Evolutionary conservation across 2,888 invertebrate species (phyloP).

Genomic region (Ectemnius cavifrons): DNA sequence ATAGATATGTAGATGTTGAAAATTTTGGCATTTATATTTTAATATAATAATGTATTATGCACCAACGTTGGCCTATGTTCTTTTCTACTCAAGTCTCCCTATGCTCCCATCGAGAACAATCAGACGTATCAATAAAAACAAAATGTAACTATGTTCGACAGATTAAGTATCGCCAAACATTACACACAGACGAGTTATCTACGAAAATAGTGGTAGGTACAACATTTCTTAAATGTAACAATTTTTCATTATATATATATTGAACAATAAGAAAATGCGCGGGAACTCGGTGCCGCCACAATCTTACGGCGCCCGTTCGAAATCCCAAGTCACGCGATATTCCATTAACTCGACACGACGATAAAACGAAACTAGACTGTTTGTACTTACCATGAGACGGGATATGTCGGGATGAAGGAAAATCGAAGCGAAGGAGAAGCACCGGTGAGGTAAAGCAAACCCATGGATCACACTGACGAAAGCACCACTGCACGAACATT

Average conservation of each 20-base stretch:
- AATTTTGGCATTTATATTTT: slow-evolving; percentile 76
- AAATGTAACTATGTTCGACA: not conserved
- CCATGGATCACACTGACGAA: not conserved
- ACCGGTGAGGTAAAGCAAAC: not conserved
- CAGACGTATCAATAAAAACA: too few relatives aligned
- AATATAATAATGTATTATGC: slow-evolving; percentile 70
- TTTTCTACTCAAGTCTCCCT: slow-evolving; percentile 30
- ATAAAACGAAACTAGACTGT: too few relatives aligned
- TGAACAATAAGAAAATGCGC: not conserved
- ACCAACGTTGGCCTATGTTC: slow-evolving; percentile 19
- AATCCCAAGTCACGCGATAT: too few relatives aligned
- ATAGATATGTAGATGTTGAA: slow-evolving; percentile 63
- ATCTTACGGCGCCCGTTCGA: too few relatives aligned
- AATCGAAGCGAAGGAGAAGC: not conserved
- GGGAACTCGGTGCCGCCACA: slow-evolving; percentile 2
- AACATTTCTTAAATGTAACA: too few relatives aligned
- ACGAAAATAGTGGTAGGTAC: too few relatives aligned
- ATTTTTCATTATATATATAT: too few relatives aligned
- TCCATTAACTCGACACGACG: too few relatives aligned
- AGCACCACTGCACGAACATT: not conserved
- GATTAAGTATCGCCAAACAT: not conserved
- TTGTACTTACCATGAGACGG: too few relatives aligned
- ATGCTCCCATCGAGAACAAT: too few relatives aligned
- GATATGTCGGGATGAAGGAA: too few relatives aligned
- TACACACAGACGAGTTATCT: too few relatives aligned